Conservation (phyloP, 1,140 invertebrate species). For the Himalopsyche phryganea region DNA sequence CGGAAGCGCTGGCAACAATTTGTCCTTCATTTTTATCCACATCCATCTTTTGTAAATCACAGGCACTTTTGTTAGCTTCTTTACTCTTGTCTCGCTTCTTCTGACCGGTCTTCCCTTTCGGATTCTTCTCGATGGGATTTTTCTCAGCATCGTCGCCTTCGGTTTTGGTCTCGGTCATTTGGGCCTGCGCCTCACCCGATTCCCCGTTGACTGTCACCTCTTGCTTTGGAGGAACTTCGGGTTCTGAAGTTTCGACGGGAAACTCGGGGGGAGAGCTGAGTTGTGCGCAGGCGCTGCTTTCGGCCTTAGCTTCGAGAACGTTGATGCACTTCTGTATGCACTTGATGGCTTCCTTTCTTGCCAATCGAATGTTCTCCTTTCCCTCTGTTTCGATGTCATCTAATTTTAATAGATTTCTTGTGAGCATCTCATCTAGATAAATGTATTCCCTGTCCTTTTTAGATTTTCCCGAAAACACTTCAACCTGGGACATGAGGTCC, state of each 20-base stretch:
- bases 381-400: slow-evolving; percentile 91
- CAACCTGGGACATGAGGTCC: slow-evolving; percentile 72
- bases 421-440: slow-evolving; percentile 92
- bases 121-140: slow-evolving; percentile 37
- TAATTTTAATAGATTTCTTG: slow-evolving; percentile 83
- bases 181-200: slow-evolving; percentile 10
- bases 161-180: slow-evolving; percentile 16
- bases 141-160: slow-evolving; percentile 29
- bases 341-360: slow-evolving; percentile 82
- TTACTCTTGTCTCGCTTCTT: slow-evolving; percentile 51
- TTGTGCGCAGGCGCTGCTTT: slow-evolving; percentile 45
- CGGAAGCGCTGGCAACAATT: slow-evolving; percentile 34
- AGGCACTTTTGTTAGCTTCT: slow-evolving; percentile 42
- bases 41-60: slow-evolving; percentile 29
- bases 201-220: slow-evolving; percentile 5
- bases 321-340: slow-evolving; percentile 83
- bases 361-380: slow-evolving; percentile 80
- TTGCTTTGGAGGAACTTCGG: neutral
- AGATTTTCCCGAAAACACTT: slow-evolving; percentile 68
- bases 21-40: slow-evolving; percentile 35
- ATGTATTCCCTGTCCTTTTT: slow-evolving; percentile 81
- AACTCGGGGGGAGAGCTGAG: slow-evolving; percentile 18
- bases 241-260: slow-evolving; percentile 35
- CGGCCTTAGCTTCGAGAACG: slow-evolving; percentile 71
- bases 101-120: slow-evolving; percentile 41